Conservation (phyloP, 2,113 vertebrate genomes). For the Nesoenas mayeri region DNA sequence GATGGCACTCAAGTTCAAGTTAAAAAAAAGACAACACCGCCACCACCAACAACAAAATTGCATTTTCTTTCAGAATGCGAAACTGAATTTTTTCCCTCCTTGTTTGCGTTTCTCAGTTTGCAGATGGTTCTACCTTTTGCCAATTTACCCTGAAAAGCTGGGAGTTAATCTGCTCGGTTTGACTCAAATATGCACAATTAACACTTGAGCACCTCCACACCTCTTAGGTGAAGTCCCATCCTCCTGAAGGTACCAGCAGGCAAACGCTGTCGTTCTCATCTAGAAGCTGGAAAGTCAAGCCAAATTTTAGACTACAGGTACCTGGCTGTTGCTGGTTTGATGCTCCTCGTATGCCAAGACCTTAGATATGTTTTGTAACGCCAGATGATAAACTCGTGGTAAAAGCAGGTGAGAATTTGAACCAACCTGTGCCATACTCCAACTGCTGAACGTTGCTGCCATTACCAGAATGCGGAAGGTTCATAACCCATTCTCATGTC, state of each 20-base stretch:
- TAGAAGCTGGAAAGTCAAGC: neutral
- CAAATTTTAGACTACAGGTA: neutral
- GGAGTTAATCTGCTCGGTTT: neutral
- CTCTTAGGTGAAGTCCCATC: neutral
- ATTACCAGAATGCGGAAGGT: neutral
- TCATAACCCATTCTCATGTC: neutral
- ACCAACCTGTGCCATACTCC: neutral
- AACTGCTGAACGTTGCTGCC: neutral
- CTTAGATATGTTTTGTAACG: neutral
- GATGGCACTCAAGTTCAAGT: neutral
- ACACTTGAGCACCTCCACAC: neutral
- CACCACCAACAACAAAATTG: neutral
- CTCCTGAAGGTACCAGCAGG: neutral
- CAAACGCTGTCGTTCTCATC: neutral
- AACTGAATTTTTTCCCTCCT: neutral
- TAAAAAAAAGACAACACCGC: neutral
- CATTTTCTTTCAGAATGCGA: conserved; percentile 16
- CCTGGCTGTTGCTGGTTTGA: neutral
- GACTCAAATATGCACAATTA: neutral
- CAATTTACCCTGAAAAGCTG: neutral
- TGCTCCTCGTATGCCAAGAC: neutral
- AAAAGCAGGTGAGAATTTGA: neutral
- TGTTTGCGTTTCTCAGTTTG: neutral
- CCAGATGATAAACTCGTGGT: neutral
- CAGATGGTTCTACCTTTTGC: neutral